Percentiles rank a stretch among this genome's conserved stretches.
phyloP scores from a whole-genome alignment of 2,113 vertebrate species.

The Cyanoderma ruficeps region DNA sequence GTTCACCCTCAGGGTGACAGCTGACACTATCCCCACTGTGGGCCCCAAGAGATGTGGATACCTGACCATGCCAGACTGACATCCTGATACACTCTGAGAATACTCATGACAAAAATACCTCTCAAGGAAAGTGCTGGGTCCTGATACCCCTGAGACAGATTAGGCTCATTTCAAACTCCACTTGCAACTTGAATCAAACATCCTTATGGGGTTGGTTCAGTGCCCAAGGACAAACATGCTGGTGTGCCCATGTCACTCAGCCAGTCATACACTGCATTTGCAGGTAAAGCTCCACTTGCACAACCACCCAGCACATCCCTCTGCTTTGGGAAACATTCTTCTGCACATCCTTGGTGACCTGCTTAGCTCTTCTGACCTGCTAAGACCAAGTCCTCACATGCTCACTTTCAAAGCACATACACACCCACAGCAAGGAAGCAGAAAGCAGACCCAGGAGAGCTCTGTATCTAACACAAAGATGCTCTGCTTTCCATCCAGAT shows the following conservation, averaged over 20 bases:
- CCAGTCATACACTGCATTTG: background rate
- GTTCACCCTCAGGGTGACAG: background rate
- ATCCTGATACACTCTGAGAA: background rate
- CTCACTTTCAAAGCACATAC: background rate
- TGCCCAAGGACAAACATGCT: fast-evolving
- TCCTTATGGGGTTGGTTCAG: background rate
- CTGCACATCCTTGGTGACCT: background rate
- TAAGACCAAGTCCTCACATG: background rate
- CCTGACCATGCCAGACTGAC: background rate
- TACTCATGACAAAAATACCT: background rate
- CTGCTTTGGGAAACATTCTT: background rate
- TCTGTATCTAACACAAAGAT: background rate
- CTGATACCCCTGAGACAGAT: background rate
- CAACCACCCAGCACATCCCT: background rate
- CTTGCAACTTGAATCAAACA: background rate
- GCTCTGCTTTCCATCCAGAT: background rate
- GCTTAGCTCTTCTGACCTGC: background rate
- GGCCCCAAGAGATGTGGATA: background rate
- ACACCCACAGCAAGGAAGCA: background rate
- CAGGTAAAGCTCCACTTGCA: background rate
- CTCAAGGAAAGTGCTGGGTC: fast-evolving
- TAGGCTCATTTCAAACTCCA: background rate
- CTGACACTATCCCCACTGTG: background rate
- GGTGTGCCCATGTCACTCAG: background rate
- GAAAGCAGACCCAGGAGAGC: background rate